These are phyloP conservation scores for Benitochromis conjunctus DNA, from an alignment of 2,113 vertebrate species.

Conservation along the genomic window DNA sequence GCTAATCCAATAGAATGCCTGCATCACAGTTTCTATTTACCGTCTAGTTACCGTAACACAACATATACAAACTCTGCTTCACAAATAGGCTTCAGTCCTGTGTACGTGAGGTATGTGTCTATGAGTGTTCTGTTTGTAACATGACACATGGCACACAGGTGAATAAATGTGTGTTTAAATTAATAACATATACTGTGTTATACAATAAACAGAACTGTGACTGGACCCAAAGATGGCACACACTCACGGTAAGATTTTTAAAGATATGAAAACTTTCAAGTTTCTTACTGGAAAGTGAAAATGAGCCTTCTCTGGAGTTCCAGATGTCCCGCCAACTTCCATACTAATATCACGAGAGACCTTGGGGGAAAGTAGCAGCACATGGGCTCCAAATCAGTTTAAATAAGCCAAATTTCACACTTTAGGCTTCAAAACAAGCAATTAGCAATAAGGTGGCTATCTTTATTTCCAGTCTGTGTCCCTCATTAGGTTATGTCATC, in stretches of 20 bases:
- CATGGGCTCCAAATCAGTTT: background rate
- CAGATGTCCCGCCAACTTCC: background rate
- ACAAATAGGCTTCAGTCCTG: background rate
- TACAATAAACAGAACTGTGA: background rate
- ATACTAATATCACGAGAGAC: background rate
- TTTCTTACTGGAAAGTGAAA: background rate
- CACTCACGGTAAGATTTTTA: background rate
- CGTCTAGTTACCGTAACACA: background rate
- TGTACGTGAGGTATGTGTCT: background rate
- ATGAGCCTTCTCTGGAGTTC: background rate
- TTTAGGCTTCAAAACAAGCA: background rate
- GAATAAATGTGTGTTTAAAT: background rate
- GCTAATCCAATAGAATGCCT: background rate
- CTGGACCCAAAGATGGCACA: background rate
- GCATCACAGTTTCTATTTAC: background rate
- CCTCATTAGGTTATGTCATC: background rate
- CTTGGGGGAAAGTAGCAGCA: background rate
- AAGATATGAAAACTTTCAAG: background rate
- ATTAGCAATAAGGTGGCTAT: fast-evolving
- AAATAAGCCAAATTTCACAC: background rate
- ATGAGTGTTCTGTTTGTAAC: background rate
- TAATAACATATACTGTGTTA: background rate
- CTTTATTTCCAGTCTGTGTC: background rate
- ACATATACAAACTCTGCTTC: background rate
- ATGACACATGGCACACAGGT: too few species aligned